Evolutionary conservation across 37 sponge, comb jelly and placozoan genomes (phyloP).

Genomic region (Petrosia ficiformis): DNA sequence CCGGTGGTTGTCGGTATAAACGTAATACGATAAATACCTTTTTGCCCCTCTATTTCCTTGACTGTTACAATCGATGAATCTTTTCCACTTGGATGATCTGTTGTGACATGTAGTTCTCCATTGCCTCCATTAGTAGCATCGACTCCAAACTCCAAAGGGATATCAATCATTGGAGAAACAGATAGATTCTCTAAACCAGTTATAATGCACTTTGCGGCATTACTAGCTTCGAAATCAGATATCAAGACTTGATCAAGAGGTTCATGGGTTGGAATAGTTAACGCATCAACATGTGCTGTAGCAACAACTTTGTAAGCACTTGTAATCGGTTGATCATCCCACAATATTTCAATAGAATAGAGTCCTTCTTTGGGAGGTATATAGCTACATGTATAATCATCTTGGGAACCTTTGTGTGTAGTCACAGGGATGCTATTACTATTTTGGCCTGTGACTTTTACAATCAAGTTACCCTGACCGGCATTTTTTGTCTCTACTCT

Average conservation of each 20-base stretch:
- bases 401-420: not conserved
- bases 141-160: conserved; percentile 36
- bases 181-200: conserved; percentile 49
- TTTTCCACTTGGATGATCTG: conserved; percentile 31
- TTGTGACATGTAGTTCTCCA: conserved; percentile 42
- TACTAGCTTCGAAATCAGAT: no score
- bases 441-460: conserved; percentile 42
- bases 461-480: conserved; percentile 51
- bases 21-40: conserved; percentile 29
- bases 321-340: conserved; percentile 29
- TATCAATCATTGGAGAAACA: conserved; percentile 36
- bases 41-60: conserved; percentile 12
- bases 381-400: conserved; percentile 40
- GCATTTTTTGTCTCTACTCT: conserved; percentile 51
- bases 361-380: conserved; percentile 39
- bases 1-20: conserved; percentile 30
- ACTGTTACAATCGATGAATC: conserved; percentile 26
- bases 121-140: conserved; percentile 53
- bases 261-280: no score
- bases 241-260: no score
- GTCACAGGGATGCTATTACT: conserved; percentile 36
- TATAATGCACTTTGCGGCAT: conserved; percentile 47
- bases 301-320: no score
- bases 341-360: conserved; percentile 27
- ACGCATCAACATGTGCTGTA: no score